phyloP scores from a whole-genome alignment of 2,113 vertebrate species.

The Planiliza haematocheilus region DNA sequence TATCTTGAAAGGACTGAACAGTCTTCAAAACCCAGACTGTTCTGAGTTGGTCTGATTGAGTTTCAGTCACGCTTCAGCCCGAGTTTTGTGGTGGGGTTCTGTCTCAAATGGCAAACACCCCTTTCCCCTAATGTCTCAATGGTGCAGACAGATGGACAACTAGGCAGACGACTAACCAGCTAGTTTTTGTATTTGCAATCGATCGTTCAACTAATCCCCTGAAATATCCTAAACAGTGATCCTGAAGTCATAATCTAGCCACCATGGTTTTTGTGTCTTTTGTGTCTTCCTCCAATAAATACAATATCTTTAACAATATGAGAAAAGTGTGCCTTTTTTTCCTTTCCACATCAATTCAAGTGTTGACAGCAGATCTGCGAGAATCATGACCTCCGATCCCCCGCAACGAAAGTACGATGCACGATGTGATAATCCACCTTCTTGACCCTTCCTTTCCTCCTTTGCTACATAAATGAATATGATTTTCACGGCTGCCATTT shows the following conservation, averaged over 20 bases:
- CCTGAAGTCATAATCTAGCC: no score
- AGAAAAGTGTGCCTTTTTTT: background rate
- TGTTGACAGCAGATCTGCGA: background rate
- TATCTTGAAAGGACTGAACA: constrained; percentile 71
- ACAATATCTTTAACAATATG: no score
- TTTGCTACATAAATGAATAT: background rate
- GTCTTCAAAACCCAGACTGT: constrained; percentile 55
- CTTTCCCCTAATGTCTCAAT: constrained; percentile 7
- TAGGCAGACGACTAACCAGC: background rate
- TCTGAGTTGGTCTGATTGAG: constrained; percentile 55
- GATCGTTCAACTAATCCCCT: background rate
- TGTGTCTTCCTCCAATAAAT: no score
- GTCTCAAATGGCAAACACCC: constrained; percentile 8
- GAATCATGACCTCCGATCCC: no score
- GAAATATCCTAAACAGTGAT: background rate
- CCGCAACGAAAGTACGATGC: no score
- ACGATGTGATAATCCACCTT: background rate
- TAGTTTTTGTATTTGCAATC: background rate
- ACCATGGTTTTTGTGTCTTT: no score
- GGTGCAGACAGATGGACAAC: background rate
- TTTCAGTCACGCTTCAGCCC: constrained; percentile 31
- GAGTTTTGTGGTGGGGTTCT: constrained; percentile 21
- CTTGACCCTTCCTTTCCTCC: background rate
- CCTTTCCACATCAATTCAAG: no score
- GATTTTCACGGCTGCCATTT: background rate